Percentiles rank a stretch among this genome's conserved stretches.
Conservation (phyloP, 2,888 invertebrate genomes). For the Diaphora mendica region DNA sequence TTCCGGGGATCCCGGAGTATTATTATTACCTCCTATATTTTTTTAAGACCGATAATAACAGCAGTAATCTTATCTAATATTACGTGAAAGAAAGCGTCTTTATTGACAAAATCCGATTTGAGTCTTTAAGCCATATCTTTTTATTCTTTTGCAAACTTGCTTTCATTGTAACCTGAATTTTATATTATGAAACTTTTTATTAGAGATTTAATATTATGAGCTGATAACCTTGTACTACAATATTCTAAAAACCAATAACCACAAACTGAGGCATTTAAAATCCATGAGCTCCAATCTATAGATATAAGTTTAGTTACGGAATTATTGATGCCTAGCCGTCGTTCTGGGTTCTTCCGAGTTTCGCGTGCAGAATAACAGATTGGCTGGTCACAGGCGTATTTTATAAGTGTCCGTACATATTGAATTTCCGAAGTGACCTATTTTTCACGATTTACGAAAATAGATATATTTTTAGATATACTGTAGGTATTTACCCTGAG, state of each 20-base stretch:
- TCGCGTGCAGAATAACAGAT: conserved; percentile 40
- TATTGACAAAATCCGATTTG: too few species aligned
- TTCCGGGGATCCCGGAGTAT: too few species aligned
- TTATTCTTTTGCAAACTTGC: neutral
- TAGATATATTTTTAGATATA: too few species aligned
- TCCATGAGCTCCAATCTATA: conserved; percentile 36
- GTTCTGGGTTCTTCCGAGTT: conserved; percentile 37
- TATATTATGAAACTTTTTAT: neutral
- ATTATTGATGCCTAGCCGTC: conserved; percentile 42
- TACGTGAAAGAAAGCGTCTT: too few species aligned
- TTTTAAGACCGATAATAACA: too few species aligned
- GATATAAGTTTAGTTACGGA: conserved; percentile 38
- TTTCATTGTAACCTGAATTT: neutral
- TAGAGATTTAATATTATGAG: neutral
- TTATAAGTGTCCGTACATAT: neutral
- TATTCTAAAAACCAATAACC: conserved; percentile 9
- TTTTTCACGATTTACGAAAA: neutral
- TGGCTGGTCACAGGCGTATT: neutral
- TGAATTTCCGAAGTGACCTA: neutral
- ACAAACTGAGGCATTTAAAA: conserved; percentile 31
- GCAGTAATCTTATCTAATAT: too few species aligned
- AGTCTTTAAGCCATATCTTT: neutral
- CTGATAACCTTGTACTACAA: neutral
- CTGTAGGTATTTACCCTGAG: neutral
- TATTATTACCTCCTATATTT: too few species aligned